Base-by-base conservation (phyloP, 1,140 invertebrate species). In the Doryteuthis pealeii region DNA sequence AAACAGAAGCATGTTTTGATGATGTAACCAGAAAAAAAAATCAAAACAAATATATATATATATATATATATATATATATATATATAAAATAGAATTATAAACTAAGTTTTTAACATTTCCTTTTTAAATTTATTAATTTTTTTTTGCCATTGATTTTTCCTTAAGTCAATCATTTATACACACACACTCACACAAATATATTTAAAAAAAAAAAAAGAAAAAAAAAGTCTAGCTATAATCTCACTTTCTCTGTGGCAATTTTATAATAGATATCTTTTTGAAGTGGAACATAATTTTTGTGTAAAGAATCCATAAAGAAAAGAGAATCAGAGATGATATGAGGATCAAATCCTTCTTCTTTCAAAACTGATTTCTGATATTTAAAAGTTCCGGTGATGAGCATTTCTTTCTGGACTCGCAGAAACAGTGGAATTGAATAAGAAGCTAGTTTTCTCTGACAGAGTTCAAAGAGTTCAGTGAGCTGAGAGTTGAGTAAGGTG, bases 301-400 rank as follows among this genome's bases (percentile, higher is more conserved):
- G 83, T 71, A 90, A 91, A 10, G 87, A 82, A 45, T 79, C 72
- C 65, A 94, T 88, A 81, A 93, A 93, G 87, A 92, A 96, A n/a
- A 96, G 82, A 79, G 91, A 92, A 81, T 96, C 94, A 66, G 91
- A 91, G 15, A 95, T 92, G 74, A 90, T 89, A 69, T 90, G 91
- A 0, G 93, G 92, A 89, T 98, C 91, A 85, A 94, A 97, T 15
- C 94, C 95, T 85, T 97, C 94, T 81, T 94, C 93, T 85, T 96
- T 94, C 26, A 97, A 91, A 43, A 83, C 95, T 92, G 71, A 22
- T 66, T 81, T 78, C 1, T 69, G 31, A 33, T 78, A 71, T 69
- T 81, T 80, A 72, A 78, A 80, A 2, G 80, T 81, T 65, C 71
- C 65, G 28, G 80, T 80, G 2, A 77, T 22, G n/a, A 49, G 45